A percentile compares a stretch with the other conserved stretches of the same genome.
Conservation (phyloP, 2,113 vertebrate species). For the Perognathus longimembris region DNA sequence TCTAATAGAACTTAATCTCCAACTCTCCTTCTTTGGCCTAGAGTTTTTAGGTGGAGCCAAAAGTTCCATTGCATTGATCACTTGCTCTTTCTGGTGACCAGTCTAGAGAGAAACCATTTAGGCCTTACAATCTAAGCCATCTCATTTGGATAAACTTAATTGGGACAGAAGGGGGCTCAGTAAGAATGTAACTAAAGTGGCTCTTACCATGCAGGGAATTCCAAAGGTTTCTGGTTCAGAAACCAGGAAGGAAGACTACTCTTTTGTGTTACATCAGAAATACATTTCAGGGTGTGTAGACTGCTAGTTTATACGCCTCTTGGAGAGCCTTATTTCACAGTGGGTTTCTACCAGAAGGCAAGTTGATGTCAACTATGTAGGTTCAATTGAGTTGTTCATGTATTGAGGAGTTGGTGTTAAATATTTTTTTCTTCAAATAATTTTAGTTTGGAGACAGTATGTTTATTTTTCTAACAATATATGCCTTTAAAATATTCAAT, state of each 20-base stretch:
- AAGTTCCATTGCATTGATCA: background rate
- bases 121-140: background rate
- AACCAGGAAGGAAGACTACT: background rate
- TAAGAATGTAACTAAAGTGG: background rate
- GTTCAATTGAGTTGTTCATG: slow-evolving; percentile 19
- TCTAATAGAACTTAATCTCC: background rate
- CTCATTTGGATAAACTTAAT: background rate
- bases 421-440: slow-evolving; percentile 21
- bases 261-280: background rate
- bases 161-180: background rate
- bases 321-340: background rate
- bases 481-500: slow-evolving; percentile 7
- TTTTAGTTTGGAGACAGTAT: background rate
- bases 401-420: background rate
- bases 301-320: background rate
- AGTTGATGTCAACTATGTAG: background rate
- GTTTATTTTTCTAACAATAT: background rate
- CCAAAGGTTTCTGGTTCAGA: background rate
- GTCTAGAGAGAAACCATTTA: background rate
- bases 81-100: background rate
- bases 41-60: background rate
- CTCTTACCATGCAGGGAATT: background rate
- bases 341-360: background rate
- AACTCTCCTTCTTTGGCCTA: background rate
- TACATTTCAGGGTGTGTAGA: background rate